Evolutionary conservation across 2,888 invertebrate genomes (phyloP), one percentile per base, ranked within the genome.

Genomic region (Apocheima hispidaria): DNA sequence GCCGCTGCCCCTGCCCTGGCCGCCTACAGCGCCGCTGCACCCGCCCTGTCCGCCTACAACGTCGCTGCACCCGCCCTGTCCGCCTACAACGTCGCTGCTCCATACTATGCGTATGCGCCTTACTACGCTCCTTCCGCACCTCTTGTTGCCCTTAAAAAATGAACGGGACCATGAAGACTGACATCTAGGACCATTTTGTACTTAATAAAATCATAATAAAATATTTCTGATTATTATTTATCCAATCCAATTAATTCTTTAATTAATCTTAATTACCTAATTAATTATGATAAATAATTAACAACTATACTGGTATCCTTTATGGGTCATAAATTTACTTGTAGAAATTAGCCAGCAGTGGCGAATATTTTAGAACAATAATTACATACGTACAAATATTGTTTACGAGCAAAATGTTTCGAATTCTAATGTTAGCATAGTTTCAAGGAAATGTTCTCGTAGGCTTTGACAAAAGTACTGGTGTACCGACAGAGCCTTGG

Each of bases 41-140:
- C 35, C 16, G 36, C 36, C 14, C 5, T 20, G 2, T 7, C 21
- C 5, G 23, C 50, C n/a, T 48, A 28, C 23, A 9, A 4, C 26
- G 43, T n/a, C 7, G n/a, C 2, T 7, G 20, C 48, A 2, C 30
- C 30, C 35, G 48, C 35, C 20, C 20, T 30, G 2, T 12, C 33
- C 36, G 35, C 50, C 14, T 51, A 40, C 36, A n/a, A 4, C 36
- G 50, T 26, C 18, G 36, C 23, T n/a, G 30, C 46, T 4, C 46
- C 46, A n/a, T 46, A 30, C 46, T 46, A 46, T 10, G 18, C 46
- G 2, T 16, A 18, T 2, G 46, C 46, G 36, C 82, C 86, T 20
- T 85, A 85, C 72, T 78, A 69, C 41, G 84, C 80, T n/a, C 79
- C 84, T 2, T 81, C 90, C 53, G 88, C 89, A 10, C 87, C 90